Evolutionary conservation across 2,797 vertebrate species (phyloP).

Genomic region (Sebastes alutus): DNA sequence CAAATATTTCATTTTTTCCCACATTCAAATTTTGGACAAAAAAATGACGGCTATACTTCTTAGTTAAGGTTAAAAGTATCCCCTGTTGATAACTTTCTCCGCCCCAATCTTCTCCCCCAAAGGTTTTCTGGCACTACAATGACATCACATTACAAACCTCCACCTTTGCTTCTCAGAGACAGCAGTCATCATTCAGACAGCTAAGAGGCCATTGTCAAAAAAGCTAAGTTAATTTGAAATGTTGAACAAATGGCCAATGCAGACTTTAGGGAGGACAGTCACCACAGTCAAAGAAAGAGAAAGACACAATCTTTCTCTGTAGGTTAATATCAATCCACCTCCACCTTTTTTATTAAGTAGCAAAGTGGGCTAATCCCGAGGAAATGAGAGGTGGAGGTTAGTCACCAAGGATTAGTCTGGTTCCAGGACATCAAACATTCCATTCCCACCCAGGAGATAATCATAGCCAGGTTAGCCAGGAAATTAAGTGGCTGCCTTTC

Average conservation of each 20-base stretch:
- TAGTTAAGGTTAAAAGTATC: not conserved
- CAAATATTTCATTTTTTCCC: too few relatives aligned
- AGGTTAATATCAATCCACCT: slow-evolving; percentile 51
- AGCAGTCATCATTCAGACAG: not conserved
- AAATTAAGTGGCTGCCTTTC: slow-evolving; percentile 81
- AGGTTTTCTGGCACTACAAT: not conserved
- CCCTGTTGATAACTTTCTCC: rapidly evolving
- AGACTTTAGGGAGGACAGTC: not conserved
- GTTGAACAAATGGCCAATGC: not conserved
- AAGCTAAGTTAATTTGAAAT: not conserved
- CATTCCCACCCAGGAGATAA: slow-evolving; percentile 89
- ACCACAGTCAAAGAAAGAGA: too few relatives aligned
- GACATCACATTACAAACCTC: not conserved
- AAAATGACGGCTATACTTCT: not conserved
- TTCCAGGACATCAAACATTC: slow-evolving; percentile 85
- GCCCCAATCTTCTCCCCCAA: rapidly evolving
- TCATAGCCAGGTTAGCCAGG: slow-evolving; percentile 83
- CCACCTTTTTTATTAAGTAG: slow-evolving; percentile 79
- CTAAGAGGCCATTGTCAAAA: not conserved
- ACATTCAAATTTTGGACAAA: not conserved
- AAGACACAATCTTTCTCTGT: slow-evolving; percentile 5
- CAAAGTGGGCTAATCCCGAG: slow-evolving; percentile 84
- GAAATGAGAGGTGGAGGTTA: slow-evolving; percentile 92
- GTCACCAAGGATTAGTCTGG: slow-evolving; percentile 86
- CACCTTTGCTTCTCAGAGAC: not conserved